Evolutionary conservation across 2,888 invertebrate genomes (phyloP).

Genomic region (Andrena camellia): DNA sequence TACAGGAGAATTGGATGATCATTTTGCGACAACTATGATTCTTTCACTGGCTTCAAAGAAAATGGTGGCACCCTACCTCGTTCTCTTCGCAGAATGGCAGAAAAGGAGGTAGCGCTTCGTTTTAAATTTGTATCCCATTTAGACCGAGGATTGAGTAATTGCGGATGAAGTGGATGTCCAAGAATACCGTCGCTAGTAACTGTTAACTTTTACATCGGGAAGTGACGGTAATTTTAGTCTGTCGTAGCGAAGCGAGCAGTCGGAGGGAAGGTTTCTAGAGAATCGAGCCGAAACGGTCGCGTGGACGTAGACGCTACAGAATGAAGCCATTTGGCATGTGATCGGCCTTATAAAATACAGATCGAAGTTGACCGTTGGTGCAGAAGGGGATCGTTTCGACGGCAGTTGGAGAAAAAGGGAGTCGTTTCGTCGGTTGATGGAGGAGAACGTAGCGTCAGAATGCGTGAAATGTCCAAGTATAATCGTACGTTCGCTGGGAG

Average conservation of each 20-base stretch:
- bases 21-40: too few species aligned
- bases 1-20: too few species aligned
- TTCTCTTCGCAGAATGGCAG: neutral
- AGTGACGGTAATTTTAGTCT: conserved; percentile 40
- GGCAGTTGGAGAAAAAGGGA: neutral
- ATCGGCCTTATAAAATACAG: conserved; percentile 32
- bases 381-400: neutral
- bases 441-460: neutral
- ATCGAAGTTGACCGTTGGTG: neutral
- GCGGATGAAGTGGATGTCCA: neutral
- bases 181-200: conserved; percentile 9
- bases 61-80: too few species aligned
- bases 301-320: conserved; percentile 16
- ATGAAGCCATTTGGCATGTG: conserved; percentile 45
- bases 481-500: neutral
- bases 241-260: neutral
- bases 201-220: conserved; percentile 17
- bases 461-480: neutral
- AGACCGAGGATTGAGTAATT: conserved; percentile 5
- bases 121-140: neutral
- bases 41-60: too few species aligned
- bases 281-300: conserved; percentile 20
- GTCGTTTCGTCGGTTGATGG: neutral
- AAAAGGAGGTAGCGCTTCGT: neutral
- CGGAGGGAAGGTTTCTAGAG: conserved; percentile 10